These are phyloP conservation scores for Catharus bicknelli DNA, from an alignment of 2,113 vertebrate genomes.

Conservation along the genomic window DNA sequence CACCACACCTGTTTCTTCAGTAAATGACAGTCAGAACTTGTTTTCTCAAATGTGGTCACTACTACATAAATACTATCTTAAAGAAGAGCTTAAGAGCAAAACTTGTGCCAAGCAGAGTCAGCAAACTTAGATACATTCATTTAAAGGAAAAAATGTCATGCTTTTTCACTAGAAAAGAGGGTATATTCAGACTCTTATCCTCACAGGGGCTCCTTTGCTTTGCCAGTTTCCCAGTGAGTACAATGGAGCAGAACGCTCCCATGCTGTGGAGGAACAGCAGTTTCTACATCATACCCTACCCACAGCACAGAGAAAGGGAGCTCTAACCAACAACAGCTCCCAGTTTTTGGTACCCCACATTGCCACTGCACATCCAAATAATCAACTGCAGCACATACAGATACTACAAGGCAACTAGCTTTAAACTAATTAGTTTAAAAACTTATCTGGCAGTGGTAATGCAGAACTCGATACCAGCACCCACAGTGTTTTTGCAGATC, in stretches of 20 bases:
- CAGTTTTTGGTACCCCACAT: neutral
- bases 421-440: neutral
- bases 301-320: neutral
- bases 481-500: neutral
- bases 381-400: neutral
- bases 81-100: neutral
- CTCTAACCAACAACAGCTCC: neutral
- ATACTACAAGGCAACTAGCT: neutral
- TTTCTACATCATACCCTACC: neutral
- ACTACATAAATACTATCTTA: neutral
- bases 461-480: accelerated
- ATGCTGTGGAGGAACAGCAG: neutral
- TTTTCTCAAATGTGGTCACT: neutral
- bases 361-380: neutral
- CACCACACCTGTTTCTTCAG: conserved; percentile 26
- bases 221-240: neutral
- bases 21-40: neutral
- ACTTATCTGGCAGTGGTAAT: neutral
- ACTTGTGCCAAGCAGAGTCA: neutral
- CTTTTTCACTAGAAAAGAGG: neutral
- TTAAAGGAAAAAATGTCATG: neutral
- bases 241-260: neutral
- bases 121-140: neutral
- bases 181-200: neutral
- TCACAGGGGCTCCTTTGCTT: neutral